These are phyloP conservation scores for Tokudaia tokunoshimensis DNA, from an alignment of 2,797 vertebrate genomes.

Conservation along the genomic window DNA sequence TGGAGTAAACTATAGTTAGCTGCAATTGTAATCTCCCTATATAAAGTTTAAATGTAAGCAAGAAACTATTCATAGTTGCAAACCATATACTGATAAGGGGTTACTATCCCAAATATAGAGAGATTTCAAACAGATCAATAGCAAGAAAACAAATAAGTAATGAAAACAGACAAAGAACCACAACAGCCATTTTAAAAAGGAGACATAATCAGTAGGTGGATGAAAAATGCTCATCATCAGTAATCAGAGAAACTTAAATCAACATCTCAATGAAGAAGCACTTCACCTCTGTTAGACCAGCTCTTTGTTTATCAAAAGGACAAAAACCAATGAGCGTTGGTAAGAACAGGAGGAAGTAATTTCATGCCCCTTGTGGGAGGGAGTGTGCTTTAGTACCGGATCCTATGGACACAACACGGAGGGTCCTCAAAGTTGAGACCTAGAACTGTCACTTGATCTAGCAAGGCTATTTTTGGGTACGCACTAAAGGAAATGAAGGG, in stretches of 20 bases:
- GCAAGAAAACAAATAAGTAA: background rate
- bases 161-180: background rate
- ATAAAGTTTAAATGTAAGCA: conserved; percentile 12
- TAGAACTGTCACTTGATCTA: background rate
- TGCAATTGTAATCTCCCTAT: conserved; percentile 23
- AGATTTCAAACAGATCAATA: background rate
- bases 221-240: background rate
- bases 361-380: background rate
- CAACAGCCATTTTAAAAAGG: background rate
- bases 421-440: background rate
- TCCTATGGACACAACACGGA: background rate
- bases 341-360: background rate
- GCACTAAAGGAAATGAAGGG: background rate
- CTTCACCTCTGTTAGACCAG: background rate
- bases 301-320: background rate
- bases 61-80: background rate
- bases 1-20: background rate
- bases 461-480: background rate
- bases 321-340: background rate
- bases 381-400: background rate
- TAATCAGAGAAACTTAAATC: background rate
- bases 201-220: background rate
- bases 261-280: background rate
- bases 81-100: background rate
- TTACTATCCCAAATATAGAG: background rate